Conservation (phyloP, 92 coral and sea anemone genomes). For the Montipora capitata region DNA sequence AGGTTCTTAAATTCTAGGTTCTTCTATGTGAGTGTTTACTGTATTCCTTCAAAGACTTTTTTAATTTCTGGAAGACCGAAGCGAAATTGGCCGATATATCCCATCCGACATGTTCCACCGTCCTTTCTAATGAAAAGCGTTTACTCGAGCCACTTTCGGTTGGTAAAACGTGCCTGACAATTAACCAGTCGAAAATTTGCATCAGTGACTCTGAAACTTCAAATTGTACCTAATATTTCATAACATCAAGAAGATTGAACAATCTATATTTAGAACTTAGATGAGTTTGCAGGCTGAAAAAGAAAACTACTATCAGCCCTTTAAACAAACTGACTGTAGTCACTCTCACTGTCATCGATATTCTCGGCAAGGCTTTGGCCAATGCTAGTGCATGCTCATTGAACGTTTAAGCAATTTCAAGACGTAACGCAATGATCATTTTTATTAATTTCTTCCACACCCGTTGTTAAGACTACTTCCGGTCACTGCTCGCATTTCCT, state of each 20-base stretch:
- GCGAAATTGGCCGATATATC: no score
- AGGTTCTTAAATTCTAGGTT: no score
- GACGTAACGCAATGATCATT: no score
- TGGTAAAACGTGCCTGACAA: not conserved
- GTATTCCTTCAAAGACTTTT: no score
- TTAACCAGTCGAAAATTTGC: not conserved
- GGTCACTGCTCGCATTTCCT: no score
- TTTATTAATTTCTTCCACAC: no score
- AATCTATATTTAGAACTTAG: not conserved
- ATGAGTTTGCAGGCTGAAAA: not conserved
- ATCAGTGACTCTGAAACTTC: not conserved
- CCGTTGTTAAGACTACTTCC: no score
- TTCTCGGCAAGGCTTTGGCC: not conserved
- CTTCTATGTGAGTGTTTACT: no score
- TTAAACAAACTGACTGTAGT: not conserved
- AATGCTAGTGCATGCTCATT: no score
- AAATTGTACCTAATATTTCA: not conserved
- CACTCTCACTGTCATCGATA: not conserved
- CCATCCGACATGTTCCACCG: no score
- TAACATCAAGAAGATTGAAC: not conserved
- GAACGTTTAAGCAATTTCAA: no score
- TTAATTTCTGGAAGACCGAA: no score
- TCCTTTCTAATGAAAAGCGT: not conserved
- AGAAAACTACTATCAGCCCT: not conserved
- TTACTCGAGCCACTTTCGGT: not conserved